Conservation (phyloP, 2,888 invertebrate genomes). For the Dione juno region DNA sequence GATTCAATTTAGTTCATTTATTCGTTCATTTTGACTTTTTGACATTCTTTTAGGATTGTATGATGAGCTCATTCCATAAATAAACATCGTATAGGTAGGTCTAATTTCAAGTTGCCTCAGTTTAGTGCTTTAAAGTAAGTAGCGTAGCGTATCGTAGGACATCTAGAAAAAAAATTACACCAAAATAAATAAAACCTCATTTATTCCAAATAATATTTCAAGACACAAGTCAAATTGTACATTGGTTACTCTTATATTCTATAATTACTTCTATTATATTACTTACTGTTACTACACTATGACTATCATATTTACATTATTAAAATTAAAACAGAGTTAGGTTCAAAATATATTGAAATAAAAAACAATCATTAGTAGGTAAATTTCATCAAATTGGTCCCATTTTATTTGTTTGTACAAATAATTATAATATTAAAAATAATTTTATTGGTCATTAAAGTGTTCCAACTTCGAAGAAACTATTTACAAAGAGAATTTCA, state of each 20-base stretch:
- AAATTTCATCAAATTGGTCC: neutral
- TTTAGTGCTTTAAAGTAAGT: too few relatives aligned
- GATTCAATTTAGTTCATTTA: neutral
- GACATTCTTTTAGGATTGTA: too few relatives aligned
- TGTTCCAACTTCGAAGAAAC: neutral
- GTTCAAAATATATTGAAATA: neutral
- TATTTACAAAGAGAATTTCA: slow-evolving; percentile 3
- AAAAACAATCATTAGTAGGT: slow-evolving; percentile 4
- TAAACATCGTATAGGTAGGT: too few relatives aligned
- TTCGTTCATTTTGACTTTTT: too few relatives aligned
- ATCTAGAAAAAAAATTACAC: neutral
- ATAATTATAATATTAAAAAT: too few relatives aligned
- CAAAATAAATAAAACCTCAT: slow-evolving; percentile 10
- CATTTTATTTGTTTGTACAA: neutral
- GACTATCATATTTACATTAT: slow-evolving; percentile 29
- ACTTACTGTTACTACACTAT: neutral
- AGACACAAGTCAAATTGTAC: slow-evolving; percentile 50
- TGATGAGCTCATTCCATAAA: too few relatives aligned
- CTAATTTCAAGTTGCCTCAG: too few relatives aligned
- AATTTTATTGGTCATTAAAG: too few relatives aligned
- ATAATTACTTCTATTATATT: slow-evolving; percentile 19
- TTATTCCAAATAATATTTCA: slow-evolving; percentile 37
- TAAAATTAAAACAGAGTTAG: neutral
- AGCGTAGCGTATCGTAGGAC: too few relatives aligned
- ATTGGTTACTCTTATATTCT: slow-evolving; percentile 25